Percentiles rank a stretch among this genome's conserved stretches.
Conservation (phyloP, 2,888 invertebrate species). For the Agrenia bidenticulata region DNA sequence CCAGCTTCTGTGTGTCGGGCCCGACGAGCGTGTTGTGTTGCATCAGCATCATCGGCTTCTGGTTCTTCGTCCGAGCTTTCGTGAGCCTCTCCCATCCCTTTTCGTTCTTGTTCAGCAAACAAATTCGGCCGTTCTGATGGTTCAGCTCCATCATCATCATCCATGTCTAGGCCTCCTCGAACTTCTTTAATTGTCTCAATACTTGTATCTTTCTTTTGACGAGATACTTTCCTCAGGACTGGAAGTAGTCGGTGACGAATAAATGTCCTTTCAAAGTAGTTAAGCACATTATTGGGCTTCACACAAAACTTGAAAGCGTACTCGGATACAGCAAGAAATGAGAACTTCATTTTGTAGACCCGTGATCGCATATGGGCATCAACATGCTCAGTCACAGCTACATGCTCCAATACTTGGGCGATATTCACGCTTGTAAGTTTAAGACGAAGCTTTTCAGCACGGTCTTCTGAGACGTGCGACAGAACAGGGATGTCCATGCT, state of each 20-base stretch:
- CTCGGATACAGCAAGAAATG: conserved; percentile 71
- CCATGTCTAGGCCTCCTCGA: conserved; percentile 31
- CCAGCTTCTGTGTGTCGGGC: conserved; percentile 64
- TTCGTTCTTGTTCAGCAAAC: conserved; percentile 39
- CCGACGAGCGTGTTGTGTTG: conserved; percentile 57
- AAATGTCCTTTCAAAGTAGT: conserved; percentile 72
- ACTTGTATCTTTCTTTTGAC: conserved; percentile 61
- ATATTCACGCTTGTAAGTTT: conserved; percentile 77
- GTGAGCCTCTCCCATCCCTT: conserved; percentile 55
- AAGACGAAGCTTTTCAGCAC: conserved; percentile 69
- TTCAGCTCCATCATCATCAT: conserved; percentile 47
- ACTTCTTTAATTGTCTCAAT: conserved; percentile 53
- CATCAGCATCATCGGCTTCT: conserved; percentile 58
- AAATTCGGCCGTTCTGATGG: conserved; percentile 20
- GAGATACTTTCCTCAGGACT: conserved; percentile 63
- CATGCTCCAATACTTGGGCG: conserved; percentile 73
- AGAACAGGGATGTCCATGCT: conserved; percentile 90
- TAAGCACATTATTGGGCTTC: conserved; percentile 68
- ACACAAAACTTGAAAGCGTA: conserved; percentile 74
- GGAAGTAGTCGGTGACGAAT: conserved; percentile 66
- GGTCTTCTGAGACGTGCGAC: conserved; percentile 58
- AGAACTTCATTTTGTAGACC: conserved; percentile 68
- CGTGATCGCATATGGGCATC: conserved; percentile 59
- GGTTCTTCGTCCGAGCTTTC: conserved; percentile 69
- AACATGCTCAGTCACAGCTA: conserved; percentile 64